Evolutionary conservation across 2,888 invertebrate genomes (phyloP), one percentile per base, ranked within the genome.

Genomic region (Vesta saturnalis): DNA sequence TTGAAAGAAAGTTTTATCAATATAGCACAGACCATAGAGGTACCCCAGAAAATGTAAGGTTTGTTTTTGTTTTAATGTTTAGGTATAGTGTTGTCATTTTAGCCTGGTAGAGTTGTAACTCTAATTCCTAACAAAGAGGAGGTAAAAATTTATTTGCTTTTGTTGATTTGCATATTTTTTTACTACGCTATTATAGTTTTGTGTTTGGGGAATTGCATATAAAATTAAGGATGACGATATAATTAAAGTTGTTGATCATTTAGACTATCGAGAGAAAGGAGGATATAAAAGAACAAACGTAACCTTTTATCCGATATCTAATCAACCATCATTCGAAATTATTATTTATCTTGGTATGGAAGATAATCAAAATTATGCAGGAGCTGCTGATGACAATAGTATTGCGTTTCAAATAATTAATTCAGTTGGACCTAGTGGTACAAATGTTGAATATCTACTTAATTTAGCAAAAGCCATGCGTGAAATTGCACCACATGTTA

Each of bases 21-120:
- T 92, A 94, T 74, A 96, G 96, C 80, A 94, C 94, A 69, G 97
- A 97, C 82, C 98, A 99, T 81, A 88, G 98, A 79, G 98, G 98
- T 39, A 88, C 92, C 4, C 94, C 93, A 1, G 92, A 90, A 65
- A 92, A 91, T 85, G 95, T 94, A 83, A 61, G 10, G 49, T 22
- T 60, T n/a, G n/a, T 10, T 22, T 5, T 19, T 1, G n/a, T n/a
- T 15, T 35, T 55, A 61, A 49, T 12, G 43, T n/a, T n/a, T n/a
- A 8, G 2, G 2, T 22, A 58, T 22, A 16, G 35, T 18, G 15
- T 1, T 19, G 21, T 19, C 60, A 68, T 82, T 87, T 67, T 80
- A 94, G 91, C 96, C 97, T 39, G 97, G 97, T 2, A 85, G 96
- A 78, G 97, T 96, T 18, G 96, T 95, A 0, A 97, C 96, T 0